A percentile compares a stretch with the other conserved stretches of the same genome.
Evolutionary conservation across 2,888 invertebrate species (phyloP).

Genomic region (Eupithecia vulgata): DNA sequence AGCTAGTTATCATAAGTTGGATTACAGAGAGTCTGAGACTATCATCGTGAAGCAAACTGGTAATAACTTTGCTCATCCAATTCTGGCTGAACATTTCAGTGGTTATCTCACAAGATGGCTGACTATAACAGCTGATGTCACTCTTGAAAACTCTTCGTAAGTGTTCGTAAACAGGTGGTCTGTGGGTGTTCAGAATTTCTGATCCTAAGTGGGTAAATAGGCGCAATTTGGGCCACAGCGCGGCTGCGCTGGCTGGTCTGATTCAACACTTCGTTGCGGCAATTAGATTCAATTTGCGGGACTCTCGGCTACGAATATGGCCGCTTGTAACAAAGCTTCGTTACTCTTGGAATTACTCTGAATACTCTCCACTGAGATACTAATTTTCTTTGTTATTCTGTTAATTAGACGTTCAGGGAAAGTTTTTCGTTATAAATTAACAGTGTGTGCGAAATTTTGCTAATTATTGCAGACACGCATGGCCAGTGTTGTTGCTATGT

Average conservation of each 20-base stretch:
- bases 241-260: conserved; percentile 63
- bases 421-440: conserved; percentile 44
- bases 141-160: conserved; percentile 62
- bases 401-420: conserved; percentile 55
- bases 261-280: conserved; percentile 82
- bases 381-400: conserved; percentile 55
- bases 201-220: conserved; percentile 79
- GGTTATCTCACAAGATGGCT: conserved; percentile 47
- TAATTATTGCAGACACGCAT: conserved; percentile 33
- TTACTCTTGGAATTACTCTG: conserved; percentile 66
- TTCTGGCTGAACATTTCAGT: conserved; percentile 41
- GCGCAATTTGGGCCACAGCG: conserved; percentile 75
- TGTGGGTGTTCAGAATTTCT: conserved; percentile 71
- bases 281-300: conserved; percentile 82
- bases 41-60: conserved; percentile 32
- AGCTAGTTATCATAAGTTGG: conserved; percentile 30
- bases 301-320: conserved; percentile 70
- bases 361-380: conserved; percentile 54
- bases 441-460: conserved; percentile 32
- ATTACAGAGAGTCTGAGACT: conserved; percentile 27
- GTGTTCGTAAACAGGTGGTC: conserved; percentile 76
- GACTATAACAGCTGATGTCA: conserved; percentile 63
- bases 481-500: too few relatives aligned
- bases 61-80: conserved; percentile 41
- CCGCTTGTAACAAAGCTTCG: conserved; percentile 70